Evolutionary conservation across 2,113 vertebrate species (phyloP).

Genomic region (Tiliqua scincoides): DNA sequence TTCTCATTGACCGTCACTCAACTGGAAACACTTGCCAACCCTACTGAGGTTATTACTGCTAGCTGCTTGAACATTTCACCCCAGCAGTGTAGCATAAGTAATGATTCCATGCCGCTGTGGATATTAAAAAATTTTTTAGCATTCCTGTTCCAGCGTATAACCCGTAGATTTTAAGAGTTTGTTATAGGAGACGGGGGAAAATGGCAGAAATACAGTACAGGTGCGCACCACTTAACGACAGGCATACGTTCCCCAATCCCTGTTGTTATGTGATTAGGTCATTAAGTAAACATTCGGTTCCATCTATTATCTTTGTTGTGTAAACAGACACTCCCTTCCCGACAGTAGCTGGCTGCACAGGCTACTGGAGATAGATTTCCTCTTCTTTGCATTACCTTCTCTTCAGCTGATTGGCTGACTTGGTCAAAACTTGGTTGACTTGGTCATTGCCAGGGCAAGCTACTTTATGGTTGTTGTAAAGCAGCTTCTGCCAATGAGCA

Average conservation of each 20-base stretch:
- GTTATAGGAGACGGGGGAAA: not conserved
- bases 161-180: not conserved
- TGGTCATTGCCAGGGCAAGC: not conserved
- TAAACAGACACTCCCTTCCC: no score
- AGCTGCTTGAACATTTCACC: not conserved
- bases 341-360: no score
- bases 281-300: no score
- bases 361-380: no score
- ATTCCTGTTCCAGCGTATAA: not conserved
- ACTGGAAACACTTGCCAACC: not conserved
- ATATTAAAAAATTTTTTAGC: not conserved
- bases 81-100: slow-evolving; percentile 1
- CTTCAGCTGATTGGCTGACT: no score
- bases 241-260: no score
- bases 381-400: no score
- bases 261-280: no score
- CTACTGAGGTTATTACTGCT: not conserved
- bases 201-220: not conserved
- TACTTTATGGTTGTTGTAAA: not conserved
- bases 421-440: no score
- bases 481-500: not conserved
- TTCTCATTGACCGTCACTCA: not conserved
- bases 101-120: not conserved
- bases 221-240: no score
- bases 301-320: no score